These are phyloP conservation scores for Caenorhabditis doughertyi DNA, from an alignment of 2,888 invertebrate genomes.

Conservation along the genomic window DNA sequence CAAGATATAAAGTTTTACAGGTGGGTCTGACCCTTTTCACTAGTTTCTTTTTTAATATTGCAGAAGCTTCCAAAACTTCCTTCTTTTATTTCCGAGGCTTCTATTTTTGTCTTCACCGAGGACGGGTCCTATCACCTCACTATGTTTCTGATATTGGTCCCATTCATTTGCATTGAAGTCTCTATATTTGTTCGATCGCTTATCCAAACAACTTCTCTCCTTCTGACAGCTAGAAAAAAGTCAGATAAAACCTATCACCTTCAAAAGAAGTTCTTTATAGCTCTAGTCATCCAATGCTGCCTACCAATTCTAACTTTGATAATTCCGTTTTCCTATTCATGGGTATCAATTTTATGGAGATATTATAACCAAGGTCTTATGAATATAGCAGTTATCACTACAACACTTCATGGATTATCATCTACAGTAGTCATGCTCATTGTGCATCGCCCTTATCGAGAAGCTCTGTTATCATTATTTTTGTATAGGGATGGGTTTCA, in stretches of 20 bases:
- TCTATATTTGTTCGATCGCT: neutral
- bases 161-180: neutral
- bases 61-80: slow-evolving; percentile 2
- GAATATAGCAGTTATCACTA: slow-evolving; percentile 9
- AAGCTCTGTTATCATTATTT: neutral
- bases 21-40: neutral
- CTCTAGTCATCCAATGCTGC: slow-evolving; percentile 3
- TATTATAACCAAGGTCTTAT: slow-evolving; percentile 13
- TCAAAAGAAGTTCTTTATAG: slow-evolving; percentile 19
- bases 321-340: slow-evolving; percentile 7
- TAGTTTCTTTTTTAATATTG: neutral
- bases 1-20: neutral
- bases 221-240: neutral
- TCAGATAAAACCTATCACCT: slow-evolving; percentile 7
- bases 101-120: slow-evolving; percentile 15
- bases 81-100: neutral
- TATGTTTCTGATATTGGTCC: slow-evolving; percentile 8
- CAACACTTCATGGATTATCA: slow-evolving; percentile 5
- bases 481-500: neutral
- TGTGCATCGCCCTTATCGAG: slow-evolving; percentile 8
- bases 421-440: slow-evolving; percentile 8
- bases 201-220: neutral
- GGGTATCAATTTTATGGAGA: slow-evolving; percentile 19
- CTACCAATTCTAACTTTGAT: neutral
- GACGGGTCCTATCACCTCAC: neutral